A percentile compares a stretch with the other conserved stretches of the same genome.
phyloP scores from a whole-genome alignment of 1,140 invertebrate species.

The Apis cerana region DNA sequence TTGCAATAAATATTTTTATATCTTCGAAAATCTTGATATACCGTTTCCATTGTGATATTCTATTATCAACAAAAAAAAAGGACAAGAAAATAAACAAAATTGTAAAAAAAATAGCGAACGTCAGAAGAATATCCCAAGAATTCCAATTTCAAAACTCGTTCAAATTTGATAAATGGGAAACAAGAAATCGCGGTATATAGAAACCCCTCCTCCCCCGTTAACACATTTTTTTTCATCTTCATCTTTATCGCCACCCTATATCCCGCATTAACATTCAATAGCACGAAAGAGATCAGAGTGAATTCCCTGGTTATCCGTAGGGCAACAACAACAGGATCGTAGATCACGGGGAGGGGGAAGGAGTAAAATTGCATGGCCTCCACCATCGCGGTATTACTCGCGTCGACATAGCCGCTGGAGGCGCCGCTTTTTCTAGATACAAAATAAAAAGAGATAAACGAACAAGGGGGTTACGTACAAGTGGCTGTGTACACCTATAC shows the following conservation, averaged over 20 bases:
- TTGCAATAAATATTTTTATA: no score
- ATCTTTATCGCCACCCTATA: not conserved
- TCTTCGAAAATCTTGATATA: no score
- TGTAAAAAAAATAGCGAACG: no score
- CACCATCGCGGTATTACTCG: not conserved
- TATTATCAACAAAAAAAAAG: no score
- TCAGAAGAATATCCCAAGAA: no score
- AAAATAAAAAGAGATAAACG: conserved; percentile 55
- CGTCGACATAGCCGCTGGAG: not conserved
- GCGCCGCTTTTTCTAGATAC: conserved; percentile 43
- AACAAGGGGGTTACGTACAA: conserved; percentile 6
- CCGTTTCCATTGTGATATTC: no score
- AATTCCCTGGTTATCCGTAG: not conserved
- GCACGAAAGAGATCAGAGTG: conserved; percentile 10
- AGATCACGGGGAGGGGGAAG: conserved; percentile 38
- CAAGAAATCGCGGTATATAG: no score
- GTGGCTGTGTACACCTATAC: not conserved
- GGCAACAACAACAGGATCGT: not conserved
- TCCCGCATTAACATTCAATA: conserved; percentile 5
- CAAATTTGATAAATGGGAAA: no score
- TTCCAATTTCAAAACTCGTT: no score
- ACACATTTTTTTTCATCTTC: not conserved
- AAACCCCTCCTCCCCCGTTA: not conserved
- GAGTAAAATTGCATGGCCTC: conserved; percentile 5
- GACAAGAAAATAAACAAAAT: no score